Conservation (phyloP, 2,888 invertebrate genomes). For the Gisinianus flammeolus region DNA sequence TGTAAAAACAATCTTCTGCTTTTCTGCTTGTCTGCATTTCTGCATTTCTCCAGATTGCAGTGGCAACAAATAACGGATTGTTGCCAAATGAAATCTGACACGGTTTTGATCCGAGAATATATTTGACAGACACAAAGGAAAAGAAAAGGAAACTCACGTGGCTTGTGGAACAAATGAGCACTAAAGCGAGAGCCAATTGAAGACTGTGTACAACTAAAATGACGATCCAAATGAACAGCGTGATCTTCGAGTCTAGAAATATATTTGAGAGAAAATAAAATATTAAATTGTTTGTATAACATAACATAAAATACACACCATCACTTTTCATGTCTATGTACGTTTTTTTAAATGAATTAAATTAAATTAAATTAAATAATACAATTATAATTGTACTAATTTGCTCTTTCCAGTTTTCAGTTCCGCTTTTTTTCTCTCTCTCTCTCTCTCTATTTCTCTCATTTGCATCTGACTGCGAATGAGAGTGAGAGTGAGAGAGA, state of each 20-base stretch:
- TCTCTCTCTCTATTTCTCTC: not conserved
- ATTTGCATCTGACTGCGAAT: not conserved
- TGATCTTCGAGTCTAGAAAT: conserved; percentile 29
- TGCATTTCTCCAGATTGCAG: no score
- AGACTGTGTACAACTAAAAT: conserved; percentile 13
- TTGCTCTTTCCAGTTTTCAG: no score
- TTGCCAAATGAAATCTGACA: no score
- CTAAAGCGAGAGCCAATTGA: conserved; percentile 13
- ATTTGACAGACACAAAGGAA: no score
- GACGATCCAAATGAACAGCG: conserved; percentile 21
- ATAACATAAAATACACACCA: not conserved
- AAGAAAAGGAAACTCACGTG: conserved; percentile 15
- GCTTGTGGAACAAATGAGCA: conserved; percentile 23
- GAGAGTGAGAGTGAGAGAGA: not conserved
- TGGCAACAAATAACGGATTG: no score
- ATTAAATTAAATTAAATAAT: not conserved
- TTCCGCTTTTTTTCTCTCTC: not conserved
- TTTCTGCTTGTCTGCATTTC: no score
- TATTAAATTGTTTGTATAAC: not conserved
- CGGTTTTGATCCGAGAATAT: no score
- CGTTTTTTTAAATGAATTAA: not conserved
- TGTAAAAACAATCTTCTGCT: no score
- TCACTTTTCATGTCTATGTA: not conserved
- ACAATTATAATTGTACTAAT: not conserved
- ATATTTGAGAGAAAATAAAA: not conserved